A percentile compares a stretch with the other conserved stretches of the same genome.
Evolutionary conservation across 2,113 vertebrate species (phyloP).

Genomic region (Lates calcarifer): DNA sequence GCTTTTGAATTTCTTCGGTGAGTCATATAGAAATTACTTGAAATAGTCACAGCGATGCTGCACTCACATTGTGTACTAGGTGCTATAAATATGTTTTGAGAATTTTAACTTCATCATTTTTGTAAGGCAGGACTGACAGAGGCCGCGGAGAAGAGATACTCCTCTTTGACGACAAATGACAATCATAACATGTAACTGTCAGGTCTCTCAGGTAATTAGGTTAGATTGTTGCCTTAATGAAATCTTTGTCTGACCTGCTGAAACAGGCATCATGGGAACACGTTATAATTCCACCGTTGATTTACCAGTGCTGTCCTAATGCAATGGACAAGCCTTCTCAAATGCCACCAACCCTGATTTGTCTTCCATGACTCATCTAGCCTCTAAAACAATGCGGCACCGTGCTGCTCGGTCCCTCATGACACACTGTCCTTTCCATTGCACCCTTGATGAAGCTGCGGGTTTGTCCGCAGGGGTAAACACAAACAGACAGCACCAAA

Average conservation of each 20-base stretch:
- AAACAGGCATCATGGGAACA: constrained; percentile 62
- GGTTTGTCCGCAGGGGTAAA: constrained; percentile 59
- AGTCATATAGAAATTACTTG: constrained; percentile 76
- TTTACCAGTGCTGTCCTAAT: constrained; percentile 47
- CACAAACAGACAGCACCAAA: constrained; percentile 60
- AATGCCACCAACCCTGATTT: constrained; percentile 70
- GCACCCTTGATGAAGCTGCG: constrained; percentile 53
- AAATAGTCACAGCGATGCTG: constrained; percentile 59
- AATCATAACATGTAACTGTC: constrained; percentile 41
- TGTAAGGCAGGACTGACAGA: constrained; percentile 6
- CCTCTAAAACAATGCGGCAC: constrained; percentile 76
- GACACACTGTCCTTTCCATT: constrained; percentile 69
- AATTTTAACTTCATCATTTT: constrained; percentile 45
- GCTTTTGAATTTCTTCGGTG: constrained; percentile 70
- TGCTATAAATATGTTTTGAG: constrained; percentile 63
- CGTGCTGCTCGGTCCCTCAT: constrained; percentile 45
- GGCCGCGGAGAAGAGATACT: constrained; percentile 5
- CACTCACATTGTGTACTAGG: constrained; percentile 57
- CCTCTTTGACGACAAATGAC: constrained; percentile 49
- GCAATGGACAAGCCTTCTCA: constrained; percentile 59
- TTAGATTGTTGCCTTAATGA: constrained; percentile 59
- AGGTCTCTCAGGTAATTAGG: constrained; percentile 59
- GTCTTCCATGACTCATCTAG: constrained; percentile 76
- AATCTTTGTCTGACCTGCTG: constrained; percentile 65
- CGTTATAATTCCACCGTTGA: constrained; percentile 54